Conservation (phyloP, 2,888 invertebrate species). For the Archips xylosteana region DNA sequence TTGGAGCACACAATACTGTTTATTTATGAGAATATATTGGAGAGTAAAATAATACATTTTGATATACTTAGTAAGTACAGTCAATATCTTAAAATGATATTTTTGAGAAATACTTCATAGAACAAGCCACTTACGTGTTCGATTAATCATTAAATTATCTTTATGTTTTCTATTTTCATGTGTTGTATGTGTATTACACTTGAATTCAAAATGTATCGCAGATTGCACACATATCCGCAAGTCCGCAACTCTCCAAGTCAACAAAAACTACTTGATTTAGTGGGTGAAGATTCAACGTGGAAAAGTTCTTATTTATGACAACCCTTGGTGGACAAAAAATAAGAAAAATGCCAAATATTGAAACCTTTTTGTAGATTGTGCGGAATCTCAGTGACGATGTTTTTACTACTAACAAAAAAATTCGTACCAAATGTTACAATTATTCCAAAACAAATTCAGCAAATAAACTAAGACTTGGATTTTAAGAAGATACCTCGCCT, state of each 20-base stretch:
- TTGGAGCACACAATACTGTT: too few species aligned
- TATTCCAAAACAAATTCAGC: background rate
- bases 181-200: too few species aligned
- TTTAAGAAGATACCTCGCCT: too few species aligned
- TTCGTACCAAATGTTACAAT: background rate
- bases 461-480: too few species aligned
- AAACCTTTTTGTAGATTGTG: background rate
- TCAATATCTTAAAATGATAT: too few species aligned
- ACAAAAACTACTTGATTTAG: constrained; percentile 26
- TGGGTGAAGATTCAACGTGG: background rate
- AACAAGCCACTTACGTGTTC: too few species aligned
- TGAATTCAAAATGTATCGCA: background rate
- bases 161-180: too few species aligned
- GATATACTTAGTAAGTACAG: background rate
- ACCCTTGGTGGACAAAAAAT: background rate
- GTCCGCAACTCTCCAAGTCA: background rate
- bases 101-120: too few species aligned
- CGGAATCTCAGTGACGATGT: background rate
- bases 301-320: constrained; percentile 25
- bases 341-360: background rate
- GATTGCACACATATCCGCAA: background rate
- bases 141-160: too few species aligned
- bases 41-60: too few species aligned
- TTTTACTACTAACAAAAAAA: background rate
- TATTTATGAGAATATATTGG: too few species aligned